phyloP scores from a whole-genome alignment of 2,797 vertebrate species.

The Heterohyrax brucei region DNA sequence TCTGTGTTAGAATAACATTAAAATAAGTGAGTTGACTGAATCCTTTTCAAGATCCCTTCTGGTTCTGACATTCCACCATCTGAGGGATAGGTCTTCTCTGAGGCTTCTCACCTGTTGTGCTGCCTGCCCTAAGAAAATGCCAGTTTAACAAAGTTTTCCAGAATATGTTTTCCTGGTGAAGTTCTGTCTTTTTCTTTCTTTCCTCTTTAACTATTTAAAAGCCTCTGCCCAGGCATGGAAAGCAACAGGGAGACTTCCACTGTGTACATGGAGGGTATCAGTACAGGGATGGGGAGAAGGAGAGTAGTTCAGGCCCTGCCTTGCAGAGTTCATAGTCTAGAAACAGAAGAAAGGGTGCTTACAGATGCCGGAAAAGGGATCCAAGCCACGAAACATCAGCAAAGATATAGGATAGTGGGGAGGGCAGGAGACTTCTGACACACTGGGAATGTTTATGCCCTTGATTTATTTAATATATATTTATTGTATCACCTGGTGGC shows the following conservation, averaged over 20 bases:
- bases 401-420: neutral
- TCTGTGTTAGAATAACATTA: neutral
- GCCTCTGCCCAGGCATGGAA: neutral
- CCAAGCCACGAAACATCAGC: neutral
- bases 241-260: neutral
- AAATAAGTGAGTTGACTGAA: neutral
- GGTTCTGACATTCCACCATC: neutral
- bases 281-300: neutral
- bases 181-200: neutral
- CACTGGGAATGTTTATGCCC: no score
- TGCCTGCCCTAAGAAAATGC: neutral
- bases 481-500: neutral
- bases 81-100: neutral
- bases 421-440: neutral
- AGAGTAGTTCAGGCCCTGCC: neutral
- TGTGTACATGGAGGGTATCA: neutral
- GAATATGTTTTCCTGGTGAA: slow-evolving; percentile 22
- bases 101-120: neutral
- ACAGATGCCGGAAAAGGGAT: neutral
- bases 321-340: neutral
- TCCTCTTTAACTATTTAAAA: slow-evolving; percentile 45
- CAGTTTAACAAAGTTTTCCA: neutral
- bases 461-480: neutral
- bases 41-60: slow-evolving; percentile 19
- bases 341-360: neutral